Evolutionary conservation across 2,113 vertebrate genomes (phyloP), one percentile per base, ranked within the genome.

Genomic region (Pao palembangensis): DNA sequence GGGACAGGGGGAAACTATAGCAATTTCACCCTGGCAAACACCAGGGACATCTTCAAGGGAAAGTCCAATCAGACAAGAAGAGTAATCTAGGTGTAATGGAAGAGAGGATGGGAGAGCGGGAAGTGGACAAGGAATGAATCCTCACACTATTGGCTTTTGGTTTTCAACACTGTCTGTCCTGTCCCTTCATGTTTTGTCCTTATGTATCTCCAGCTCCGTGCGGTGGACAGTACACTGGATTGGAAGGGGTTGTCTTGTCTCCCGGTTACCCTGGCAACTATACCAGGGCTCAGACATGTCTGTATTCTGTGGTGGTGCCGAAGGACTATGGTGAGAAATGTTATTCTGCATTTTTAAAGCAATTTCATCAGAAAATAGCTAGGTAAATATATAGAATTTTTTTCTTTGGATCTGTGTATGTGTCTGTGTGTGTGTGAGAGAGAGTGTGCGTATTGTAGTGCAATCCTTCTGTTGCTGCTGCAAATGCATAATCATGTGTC

Each of bases 231-330:
- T 96, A 97, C 79, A 90, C 93, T 0, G 94, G 94, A 47, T 89
- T 93, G 0, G 95, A 98, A 0, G 96, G 97, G 16, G 94, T 98
- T 0, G 94, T 99, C 55, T 87, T 99, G 59, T 99, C 97, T 28
- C 97, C 97, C 1, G 94, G 92, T 80, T 99, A 94, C 48, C 97
- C 97, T 48, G 94, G 93, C 69, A 99, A 99, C 89, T 99, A 99
- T 87, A 97, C 91, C 85, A 92, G 88, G 2, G 91, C 94, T 59
- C 93, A 94, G 64, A 93, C 86, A 59, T 99, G 97, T 82, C 81
- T 96, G 23, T 99, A 98, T 87, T 94, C 93, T 63, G 93, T 99
- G 69, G 83, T 91, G 0, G 97, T 99, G 60, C 94, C 95, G 0
- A 92, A 94, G 83, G 96, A 99, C 86, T 98, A 98, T 0, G 97